Base-by-base conservation (phyloP, 1,140 invertebrate genomes). In the Cydia splendana region DNA sequence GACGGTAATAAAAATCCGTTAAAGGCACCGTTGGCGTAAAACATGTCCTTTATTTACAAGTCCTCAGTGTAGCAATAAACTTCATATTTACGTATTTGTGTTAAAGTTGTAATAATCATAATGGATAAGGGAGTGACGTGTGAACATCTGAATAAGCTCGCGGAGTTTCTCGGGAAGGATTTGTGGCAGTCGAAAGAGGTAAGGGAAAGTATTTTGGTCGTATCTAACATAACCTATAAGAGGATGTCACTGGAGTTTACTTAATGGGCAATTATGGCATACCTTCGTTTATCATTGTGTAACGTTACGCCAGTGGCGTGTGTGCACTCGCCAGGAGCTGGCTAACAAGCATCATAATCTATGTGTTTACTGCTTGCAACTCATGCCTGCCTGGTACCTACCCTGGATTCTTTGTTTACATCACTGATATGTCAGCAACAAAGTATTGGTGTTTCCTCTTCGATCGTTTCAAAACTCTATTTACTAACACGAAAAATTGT, bases 61-160 rank as follows among this genome's bases (percentile, higher is more conserved):
- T 84, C 84, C 84, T 81, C 84, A 83, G 85, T 89, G 83, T 82
- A 88, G 81, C 77, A 80, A 82, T 88, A 84, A 83, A 89, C 77
- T 89, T 80, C 80, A 79, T 74, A 77, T 74, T 81, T 88, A 80
- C 77, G 83, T 90, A 87, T 89, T 87, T 87, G 84, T 79, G 76
- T 87, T 80, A 80, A 83, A 82, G 77, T 79, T 80, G 57, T 85
- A 80, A 82, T 83, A 77, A 79, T 80, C 77, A 80, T 80, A 87
- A 93, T 93, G 91, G 89, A 91, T 85, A 91, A 88, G 87, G 87
- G 90, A 77, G 88, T 92, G 82, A 92, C 91, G 75, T 93, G 92
- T 87, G 91, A 93, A 75, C 92, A 93, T 84, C 79, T 93, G 76
- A 92, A 93, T 80, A 91, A 89, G 75, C 81, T 93, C 18, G 82